Evolutionary conservation across 2,888 invertebrate genomes (phyloP), one percentile per base, ranked within the genome.

Genomic region (Patella caerulea): DNA sequence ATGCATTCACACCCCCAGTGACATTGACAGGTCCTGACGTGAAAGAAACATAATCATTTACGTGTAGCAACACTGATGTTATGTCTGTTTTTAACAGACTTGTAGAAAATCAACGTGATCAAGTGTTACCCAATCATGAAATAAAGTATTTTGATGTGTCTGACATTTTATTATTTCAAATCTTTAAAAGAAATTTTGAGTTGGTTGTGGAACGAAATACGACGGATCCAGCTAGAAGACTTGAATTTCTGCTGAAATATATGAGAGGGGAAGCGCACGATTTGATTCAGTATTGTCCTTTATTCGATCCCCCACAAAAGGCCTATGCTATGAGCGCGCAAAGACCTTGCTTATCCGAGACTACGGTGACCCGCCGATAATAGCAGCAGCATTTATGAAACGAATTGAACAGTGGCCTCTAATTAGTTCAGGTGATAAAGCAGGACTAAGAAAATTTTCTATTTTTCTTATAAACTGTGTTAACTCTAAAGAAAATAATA

Each of bases 171-270:
- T 24, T 24, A 11, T 65, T 24, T 65, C 24, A 65, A 65, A 65
- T 24, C 9, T 65, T 65, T 65, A 65, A 24, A 24, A 65, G 11
- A 65, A 65, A 65, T 14, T 65, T 65, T 24, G 19, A 65, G 65
- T 65, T 65, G 2, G 65, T 65, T 11, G 65, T 65, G n/a, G 19
- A 65, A 19, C 65, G 24, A 65, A 65, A 65, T 65, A 65, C 65
- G 19, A 19, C 19, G n/a, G 65, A 65, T 65, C 65, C 65, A 65
- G 24, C 65, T 24, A n/a, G 65, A 24, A 65, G 65, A 65, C 24
- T 65, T n/a, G 65, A 65, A 65, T 65, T 65, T 65, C 24, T 65
- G 65, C 24, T 65, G 65, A 65, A 65, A 65, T 65, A 65, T 15
- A 65, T 24, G 24, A 65, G 24, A 19, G 65, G 65, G n/a, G 65